Base-by-base conservation (phyloP, 2,888 invertebrate species). In the Linnaemya vulpina region DNA sequence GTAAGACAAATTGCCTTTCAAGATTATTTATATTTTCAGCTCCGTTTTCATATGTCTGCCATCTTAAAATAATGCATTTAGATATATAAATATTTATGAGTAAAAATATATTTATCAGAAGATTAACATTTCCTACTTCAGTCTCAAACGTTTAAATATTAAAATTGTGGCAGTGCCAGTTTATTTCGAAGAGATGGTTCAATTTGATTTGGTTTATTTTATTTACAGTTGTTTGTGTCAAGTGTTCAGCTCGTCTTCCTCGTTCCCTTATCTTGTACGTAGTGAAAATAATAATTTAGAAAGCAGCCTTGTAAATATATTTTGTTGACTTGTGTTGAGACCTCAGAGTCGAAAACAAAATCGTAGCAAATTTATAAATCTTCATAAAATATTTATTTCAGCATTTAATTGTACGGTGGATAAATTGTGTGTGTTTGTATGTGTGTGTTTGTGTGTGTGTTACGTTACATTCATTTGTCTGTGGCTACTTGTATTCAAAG, bases 261-360 rank as follows among this genome's bases (percentile, higher is more conserved):
- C n/a, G 5, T 11, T 11, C 13, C 11, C 35, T 25, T 20, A 9
- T 58, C 13, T 30, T 20, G 9, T 40, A 1, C 25, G 15, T 11
- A 62, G 2, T 40, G 17, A 82, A 55, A 75, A 75, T 70, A 65
- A 76, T 70, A 55, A 71, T 76, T 82, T 70, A 22, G 46, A 55
- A 55, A 76, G 75, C 49, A 63, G 55, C 63, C 71, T 71, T 76
- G 49, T 75, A 60, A 58, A 82, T 10, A 40, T 81, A 78, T 75
- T 75, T 85, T 82, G 75, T 78, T 78, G 78, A 75, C 74, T 65
- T 78, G 70, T 75, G 70, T 82, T 85, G 74, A 85, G 75, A 82
- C 78, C 68, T 84, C 11, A 43, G 74, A 74, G 77, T 84, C 63
- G 73, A 84, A 65, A 74, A 58, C 55, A 65, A 81, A 85, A 70